These are phyloP conservation scores for Ageneiosus marmoratus DNA, from an alignment of 2,113 vertebrate species.

Conservation along the genomic window DNA sequence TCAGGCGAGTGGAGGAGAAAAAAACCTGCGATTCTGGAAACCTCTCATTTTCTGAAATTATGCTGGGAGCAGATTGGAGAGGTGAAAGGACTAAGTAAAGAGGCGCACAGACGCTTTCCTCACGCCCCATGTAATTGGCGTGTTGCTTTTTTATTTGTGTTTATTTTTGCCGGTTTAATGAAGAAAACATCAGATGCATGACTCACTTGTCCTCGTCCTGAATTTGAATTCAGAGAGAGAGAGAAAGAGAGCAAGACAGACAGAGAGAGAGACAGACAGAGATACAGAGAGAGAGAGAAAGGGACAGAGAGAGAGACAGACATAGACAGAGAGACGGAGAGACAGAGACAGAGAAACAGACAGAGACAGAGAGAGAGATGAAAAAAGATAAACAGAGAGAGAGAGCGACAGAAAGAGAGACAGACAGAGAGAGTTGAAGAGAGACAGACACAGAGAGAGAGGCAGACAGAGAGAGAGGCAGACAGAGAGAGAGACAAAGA, in stretches of 20 bases:
- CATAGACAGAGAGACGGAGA: no score
- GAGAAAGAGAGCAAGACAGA: not conserved
- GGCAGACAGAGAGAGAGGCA: not conserved
- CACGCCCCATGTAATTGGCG: conserved; percentile 70
- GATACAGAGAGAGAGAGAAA: no score
- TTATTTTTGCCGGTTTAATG: conserved; percentile 75
- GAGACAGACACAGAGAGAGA: conserved; percentile 14
- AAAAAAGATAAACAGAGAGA: conserved; percentile 17
- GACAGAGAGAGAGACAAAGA: not conserved
- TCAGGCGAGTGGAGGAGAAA: conserved; percentile 39
- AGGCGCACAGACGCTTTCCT: conserved; percentile 61
- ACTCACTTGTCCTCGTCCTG: conserved; percentile 49
- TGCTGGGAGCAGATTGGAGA: conserved; percentile 71
- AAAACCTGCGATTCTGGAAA: conserved; percentile 58
- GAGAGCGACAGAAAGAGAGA: not conserved
- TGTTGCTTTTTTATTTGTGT: conserved; percentile 72
- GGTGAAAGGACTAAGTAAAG: conserved; percentile 69
- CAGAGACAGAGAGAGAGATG: not conserved
- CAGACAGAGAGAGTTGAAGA: not conserved
- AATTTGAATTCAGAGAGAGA: conserved; percentile 13
- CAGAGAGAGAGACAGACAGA: no score
- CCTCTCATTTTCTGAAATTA: conserved; percentile 72
- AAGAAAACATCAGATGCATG: conserved; percentile 67
- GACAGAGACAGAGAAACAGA: no score
- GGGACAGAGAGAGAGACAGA: no score